Base-by-base conservation (phyloP, 2,888 invertebrate genomes). In the Dasypogon diadema region DNA sequence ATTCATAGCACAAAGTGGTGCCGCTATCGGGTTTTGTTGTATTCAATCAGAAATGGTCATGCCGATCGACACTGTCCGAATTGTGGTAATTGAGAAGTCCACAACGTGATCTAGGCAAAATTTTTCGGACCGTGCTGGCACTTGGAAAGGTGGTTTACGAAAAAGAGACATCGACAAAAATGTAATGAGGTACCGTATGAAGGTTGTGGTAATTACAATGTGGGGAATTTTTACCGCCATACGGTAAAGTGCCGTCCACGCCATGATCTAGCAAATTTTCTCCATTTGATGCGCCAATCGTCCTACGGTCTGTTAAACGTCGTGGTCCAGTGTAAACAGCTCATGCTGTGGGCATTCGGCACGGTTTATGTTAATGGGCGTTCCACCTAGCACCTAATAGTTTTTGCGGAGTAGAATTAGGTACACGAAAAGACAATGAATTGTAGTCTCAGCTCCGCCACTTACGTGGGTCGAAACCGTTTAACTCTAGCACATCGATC, bases 201-300 rank as follows among this genome's bases (percentile, higher is more conserved):
- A 24, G 54, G 54, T 46, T 34, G 12, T 16, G 70, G 24, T 24
- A 18, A 54, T 54, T n/a, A 54, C 54, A 30, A 54, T 26, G 51
- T 12, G 26, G 54, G 21, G 70, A 70, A 54, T 70, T 70, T 70
- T 54, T 65, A 46, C 48, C 34, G 22, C 54, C n/a, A 16, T 24
- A 16, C 26, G 4, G 54, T 70, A 18, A 54, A 51, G 54, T 70
- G 51, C 70, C 18, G 51, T 54, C 37, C 54, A 54, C 8, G 22
- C 54, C 51, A 34, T 70, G 70, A 70, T 24, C 12, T 16, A 18
- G 54, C 70, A 70, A 30, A 70, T 70, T n/a, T 83, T 82, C 83
- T 81, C 79, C 80, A 83, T 83, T 83, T 83, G 83, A 83, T 83
- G 82, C 83, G 83, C 82, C 83, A 83, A 83, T 83, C 83, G 83